Evolutionary conservation across 1,140 invertebrate species (phyloP), one percentile per base, ranked within the genome.

Genomic region (Philotrypesis tridentata): DNA sequence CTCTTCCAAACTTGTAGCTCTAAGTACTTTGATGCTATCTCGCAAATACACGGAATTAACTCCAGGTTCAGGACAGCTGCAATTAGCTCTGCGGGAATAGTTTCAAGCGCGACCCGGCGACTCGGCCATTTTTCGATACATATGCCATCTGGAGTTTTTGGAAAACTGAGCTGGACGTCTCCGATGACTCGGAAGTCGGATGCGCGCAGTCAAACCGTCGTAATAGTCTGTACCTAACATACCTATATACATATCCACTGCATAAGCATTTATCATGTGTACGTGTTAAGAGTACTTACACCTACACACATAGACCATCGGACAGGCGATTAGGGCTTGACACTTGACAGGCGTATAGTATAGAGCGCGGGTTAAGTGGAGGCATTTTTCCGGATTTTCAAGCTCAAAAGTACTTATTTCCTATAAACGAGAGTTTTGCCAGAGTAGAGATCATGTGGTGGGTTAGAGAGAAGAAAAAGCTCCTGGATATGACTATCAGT

Each of bases 141-240:
- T 71, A 71, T 78, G 80, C 80, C 77, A 85, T 82, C 85, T 81
- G 61, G 33, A 73, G n/a, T 48, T 72, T 48, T 60, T 68, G 23
- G 43, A 40, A 72, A 65, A 27, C 63, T 31, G 9, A 55, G 43
- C 48, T 55, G 48, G 48, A 55, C 40, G 3, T 37, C 33, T 37
- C n/a, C n/a, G n/a, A n/a, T n/a, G n/a, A n/a, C n/a, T n/a, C n/a
- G n/a, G n/a, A n/a, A n/a, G n/a, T n/a, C 33, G 33, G 9, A 37
- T 37, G 33, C 9, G 33, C 9, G 9, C 33, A 37, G 4, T 37
- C 9, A 37, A 3, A 60, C 55, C 14, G 14, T 60, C 5, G 55
- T 37, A 37, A n/a, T 37, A 60, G 55, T 60, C n/a, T n/a, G 55
- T 11, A 37, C 9, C 4, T 37, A 37, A 60, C 55, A 33, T 75